Conservation (phyloP, 1,140 invertebrate species). For the Megalonaias nervosa region DNA sequence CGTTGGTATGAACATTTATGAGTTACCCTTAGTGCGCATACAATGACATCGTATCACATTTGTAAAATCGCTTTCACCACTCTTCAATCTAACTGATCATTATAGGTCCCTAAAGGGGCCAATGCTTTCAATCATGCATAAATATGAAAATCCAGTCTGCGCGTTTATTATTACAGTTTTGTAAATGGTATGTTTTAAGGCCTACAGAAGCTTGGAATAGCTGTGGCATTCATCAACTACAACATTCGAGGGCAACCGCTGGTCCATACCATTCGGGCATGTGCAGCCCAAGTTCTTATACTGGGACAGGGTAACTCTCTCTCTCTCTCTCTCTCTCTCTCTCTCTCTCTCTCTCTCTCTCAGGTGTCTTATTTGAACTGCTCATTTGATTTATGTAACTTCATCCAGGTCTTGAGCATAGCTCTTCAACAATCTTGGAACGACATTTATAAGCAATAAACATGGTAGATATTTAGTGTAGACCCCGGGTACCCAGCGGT, state of each 20-base stretch:
- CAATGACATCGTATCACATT: too few species aligned
- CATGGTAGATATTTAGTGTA: too few species aligned
- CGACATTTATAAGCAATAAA: too few species aligned
- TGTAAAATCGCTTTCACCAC: not conserved
- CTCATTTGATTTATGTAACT: too few species aligned
- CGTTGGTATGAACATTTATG: too few species aligned
- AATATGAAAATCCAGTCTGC: not conserved
- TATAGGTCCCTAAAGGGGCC: not conserved
- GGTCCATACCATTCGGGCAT: slow-evolving; percentile 38
- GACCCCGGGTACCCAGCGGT: too few species aligned
- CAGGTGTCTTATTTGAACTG: slow-evolving; percentile 36
- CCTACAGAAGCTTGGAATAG: slow-evolving; percentile 53
- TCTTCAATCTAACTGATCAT: not conserved
- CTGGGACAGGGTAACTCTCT: slow-evolving; percentile 41
- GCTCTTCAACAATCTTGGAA: too few species aligned
- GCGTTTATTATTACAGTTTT: slow-evolving; percentile 1
- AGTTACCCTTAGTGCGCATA: too few species aligned
- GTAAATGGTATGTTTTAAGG: slow-evolving; percentile 26
- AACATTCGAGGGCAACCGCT: slow-evolving; percentile 44
- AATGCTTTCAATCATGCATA: not conserved
- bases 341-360: too few species aligned
- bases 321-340: too few species aligned
- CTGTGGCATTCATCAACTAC: slow-evolving; percentile 49
- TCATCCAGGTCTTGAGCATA: too few species aligned
- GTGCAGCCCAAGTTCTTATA: slow-evolving; percentile 46